A percentile compares a stretch with the other conserved stretches of the same genome.
Evolutionary conservation across 2,113 vertebrate species (phyloP).

Genomic region (Australoheros scitulus): DNA sequence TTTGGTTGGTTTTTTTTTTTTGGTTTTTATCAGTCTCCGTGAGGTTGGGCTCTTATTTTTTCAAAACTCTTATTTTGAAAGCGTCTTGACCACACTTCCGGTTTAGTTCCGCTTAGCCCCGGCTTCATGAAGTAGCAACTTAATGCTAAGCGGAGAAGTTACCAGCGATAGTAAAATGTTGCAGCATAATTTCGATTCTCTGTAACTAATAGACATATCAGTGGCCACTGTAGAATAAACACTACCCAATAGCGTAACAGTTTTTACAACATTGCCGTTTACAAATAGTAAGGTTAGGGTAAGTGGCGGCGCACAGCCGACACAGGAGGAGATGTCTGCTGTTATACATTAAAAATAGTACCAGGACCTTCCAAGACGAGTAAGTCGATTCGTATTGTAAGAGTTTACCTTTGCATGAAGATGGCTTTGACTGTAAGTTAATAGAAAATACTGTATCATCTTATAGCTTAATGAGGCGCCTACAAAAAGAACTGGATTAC

Average conservation of each 20-base stretch:
- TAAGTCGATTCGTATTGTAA: not conserved
- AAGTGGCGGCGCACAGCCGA: not conserved
- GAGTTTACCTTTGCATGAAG: not conserved
- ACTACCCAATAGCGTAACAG: not conserved
- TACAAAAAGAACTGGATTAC: not conserved
- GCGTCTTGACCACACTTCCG: not conserved
- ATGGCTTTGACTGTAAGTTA: not conserved
- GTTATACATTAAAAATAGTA: not conserved
- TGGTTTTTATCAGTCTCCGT: not conserved
- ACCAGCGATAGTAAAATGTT: accelerated
- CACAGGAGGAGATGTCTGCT: not conserved
- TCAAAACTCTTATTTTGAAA: constrained; percentile 56
- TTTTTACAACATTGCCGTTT: not conserved
- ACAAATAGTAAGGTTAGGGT: not conserved
- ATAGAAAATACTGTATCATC: not conserved
- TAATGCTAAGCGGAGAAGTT: constrained; percentile 1
- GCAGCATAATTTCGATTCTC: not conserved
- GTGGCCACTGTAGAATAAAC: not conserved
- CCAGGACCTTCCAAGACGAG: not conserved
- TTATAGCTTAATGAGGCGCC: not conserved
- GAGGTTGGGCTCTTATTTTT: not conserved
- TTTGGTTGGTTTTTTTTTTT: too few species aligned
- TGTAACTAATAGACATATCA: not conserved
- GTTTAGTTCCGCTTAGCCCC: not conserved
- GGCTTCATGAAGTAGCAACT: not conserved